Conservation (phyloP, 2,888 invertebrate species). For the Zaprionus bogoriensis region DNA sequence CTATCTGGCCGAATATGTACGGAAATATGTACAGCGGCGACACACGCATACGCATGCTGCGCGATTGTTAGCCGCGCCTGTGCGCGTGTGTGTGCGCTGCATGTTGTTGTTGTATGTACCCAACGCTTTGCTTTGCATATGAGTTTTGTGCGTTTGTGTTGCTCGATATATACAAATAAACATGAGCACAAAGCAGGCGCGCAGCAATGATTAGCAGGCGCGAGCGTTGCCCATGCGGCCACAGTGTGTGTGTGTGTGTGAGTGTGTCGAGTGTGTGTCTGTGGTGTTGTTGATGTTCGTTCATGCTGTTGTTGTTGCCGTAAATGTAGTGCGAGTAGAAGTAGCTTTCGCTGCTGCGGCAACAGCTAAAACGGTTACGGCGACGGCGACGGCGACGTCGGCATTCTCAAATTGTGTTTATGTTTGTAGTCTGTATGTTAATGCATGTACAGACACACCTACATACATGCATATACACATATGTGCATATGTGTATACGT, state of each 20-base stretch:
- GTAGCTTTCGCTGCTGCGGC: conserved; percentile 53
- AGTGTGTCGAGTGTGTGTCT: conserved; percentile 37
- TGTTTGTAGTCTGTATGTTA: conserved; percentile 46
- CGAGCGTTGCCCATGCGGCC: conserved; percentile 45
- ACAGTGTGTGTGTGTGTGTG: conserved; percentile 30
- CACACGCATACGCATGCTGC: background rate
- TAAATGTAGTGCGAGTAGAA: conserved; percentile 49
- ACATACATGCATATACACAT: conserved; percentile 7
- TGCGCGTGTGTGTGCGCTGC: background rate
- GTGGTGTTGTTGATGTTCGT: conserved; percentile 27
- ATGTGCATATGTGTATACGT: conserved; percentile 9
- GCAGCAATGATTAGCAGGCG: conserved; percentile 68
- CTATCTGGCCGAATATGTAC: conserved; percentile 19
- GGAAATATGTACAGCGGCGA: background rate
- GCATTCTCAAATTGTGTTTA: conserved; percentile 69
- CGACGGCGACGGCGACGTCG: conserved; percentile 37
- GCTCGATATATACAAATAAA: conserved; percentile 79
- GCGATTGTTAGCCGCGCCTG: background rate
- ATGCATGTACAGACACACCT: conserved; percentile 31
- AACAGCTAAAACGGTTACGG: conserved; percentile 67
- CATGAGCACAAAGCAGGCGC: conserved; percentile 76
- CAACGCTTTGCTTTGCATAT: conserved; percentile 51
- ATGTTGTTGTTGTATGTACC: conserved; percentile 33
- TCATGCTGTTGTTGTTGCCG: conserved; percentile 36
- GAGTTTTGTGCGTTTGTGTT: conserved; percentile 71